phyloP scores from a whole-genome alignment of 2,888 invertebrate genomes.

The Diloba caeruleocephala region DNA sequence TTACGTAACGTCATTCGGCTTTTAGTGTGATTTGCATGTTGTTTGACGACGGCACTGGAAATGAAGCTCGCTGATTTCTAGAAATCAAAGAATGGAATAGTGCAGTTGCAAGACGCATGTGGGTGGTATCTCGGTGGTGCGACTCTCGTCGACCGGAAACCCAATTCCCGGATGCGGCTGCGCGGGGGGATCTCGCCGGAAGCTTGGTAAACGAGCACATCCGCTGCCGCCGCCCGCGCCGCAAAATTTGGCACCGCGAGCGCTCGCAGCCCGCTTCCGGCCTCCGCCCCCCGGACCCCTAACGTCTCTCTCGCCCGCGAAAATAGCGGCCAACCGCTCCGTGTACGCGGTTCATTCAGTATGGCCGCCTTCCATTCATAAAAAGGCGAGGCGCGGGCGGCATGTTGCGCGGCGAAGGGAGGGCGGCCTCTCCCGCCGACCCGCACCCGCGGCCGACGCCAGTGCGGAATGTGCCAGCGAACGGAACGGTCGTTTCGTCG shows the following conservation, averaged over 20 bases:
- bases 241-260: conserved; percentile 89
- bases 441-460: conserved; percentile 87
- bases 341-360: conserved; percentile 92
- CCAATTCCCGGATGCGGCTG: conserved; percentile 89
- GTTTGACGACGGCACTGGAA: conserved; percentile 19
- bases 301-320: conserved; percentile 83
- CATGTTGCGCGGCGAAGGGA: conserved; percentile 86
- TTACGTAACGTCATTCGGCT: conserved; percentile 8
- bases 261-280: conserved; percentile 87
- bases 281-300: conserved; percentile 84
- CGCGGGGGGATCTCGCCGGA: conserved; percentile 88
- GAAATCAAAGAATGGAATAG: conserved; percentile 32
- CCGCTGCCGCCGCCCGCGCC: conserved; percentile 88
- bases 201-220: conserved; percentile 88
- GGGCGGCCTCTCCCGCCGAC: conserved; percentile 85
- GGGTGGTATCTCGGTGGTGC: conserved; percentile 82
- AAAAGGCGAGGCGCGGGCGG: conserved; percentile 90
- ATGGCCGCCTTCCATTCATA: conserved; percentile 93
- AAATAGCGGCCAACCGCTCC: conserved; percentile 89
- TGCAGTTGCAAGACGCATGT: conserved; percentile 81
- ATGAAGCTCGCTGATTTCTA: conserved; percentile 31
- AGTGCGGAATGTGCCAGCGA: conserved; percentile 89
- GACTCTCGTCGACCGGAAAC: conserved; percentile 87
- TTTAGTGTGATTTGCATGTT: conserved; percentile 16
- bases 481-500: conserved; percentile 90